Conservation (phyloP, 2,113 vertebrate genomes). For the Thalassoma bifasciatum region DNA sequence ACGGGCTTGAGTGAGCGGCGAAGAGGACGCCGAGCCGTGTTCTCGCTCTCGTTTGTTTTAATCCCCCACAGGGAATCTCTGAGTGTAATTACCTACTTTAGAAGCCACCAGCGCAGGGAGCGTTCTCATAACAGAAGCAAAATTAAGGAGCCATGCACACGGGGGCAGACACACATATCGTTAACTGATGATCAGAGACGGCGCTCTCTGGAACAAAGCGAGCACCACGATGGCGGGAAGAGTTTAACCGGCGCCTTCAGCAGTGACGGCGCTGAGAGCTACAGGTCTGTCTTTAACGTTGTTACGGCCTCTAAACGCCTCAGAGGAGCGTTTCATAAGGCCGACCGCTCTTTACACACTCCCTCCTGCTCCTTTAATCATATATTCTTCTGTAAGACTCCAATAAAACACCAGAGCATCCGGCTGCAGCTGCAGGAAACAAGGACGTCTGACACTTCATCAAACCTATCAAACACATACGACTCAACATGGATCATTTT, state of each 20-base stretch:
- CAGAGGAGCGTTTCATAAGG: slow-evolving; percentile 37
- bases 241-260: slow-evolving; percentile 6
- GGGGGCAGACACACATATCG: slow-evolving; percentile 33
- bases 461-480: too few relatives aligned
- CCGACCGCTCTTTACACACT: slow-evolving; percentile 19
- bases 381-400: not conserved
- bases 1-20: slow-evolving; percentile 39
- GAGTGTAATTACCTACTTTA: slow-evolving; percentile 78
- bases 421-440: too few relatives aligned
- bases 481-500: too few relatives aligned
- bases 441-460: too few relatives aligned
- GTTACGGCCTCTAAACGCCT: slow-evolving; percentile 28
- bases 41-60: slow-evolving; percentile 79
- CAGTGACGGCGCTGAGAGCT: slow-evolving; percentile 42
- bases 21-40: slow-evolving; percentile 46
- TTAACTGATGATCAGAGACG: slow-evolving; percentile 67
- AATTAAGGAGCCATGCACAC: slow-evolving; percentile 53
- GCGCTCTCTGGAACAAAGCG: slow-evolving; percentile 4
- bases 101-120: slow-evolving; percentile 61
- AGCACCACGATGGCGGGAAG: slow-evolving; percentile 27
- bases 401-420: not conserved
- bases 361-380: slow-evolving; percentile 3
- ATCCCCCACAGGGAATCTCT: slow-evolving; percentile 71
- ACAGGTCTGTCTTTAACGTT: slow-evolving; percentile 49
- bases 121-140: slow-evolving; percentile 68